Evolutionary conservation across 2,113 vertebrate species (phyloP).

Genomic region (Larimichthys crocea): DNA sequence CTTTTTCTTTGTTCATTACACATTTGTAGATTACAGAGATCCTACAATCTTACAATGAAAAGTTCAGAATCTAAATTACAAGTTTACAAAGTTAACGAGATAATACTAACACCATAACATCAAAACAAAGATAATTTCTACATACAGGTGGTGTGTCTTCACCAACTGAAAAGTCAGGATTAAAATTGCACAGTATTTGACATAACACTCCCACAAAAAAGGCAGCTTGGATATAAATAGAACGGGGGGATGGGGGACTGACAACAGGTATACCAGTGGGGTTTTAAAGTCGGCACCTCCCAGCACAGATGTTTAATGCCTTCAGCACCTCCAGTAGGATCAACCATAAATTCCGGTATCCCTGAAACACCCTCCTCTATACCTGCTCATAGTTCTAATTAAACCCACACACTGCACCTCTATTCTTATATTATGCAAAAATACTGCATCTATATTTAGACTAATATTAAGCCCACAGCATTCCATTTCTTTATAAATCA

Average conservation of each 20-base stretch:
- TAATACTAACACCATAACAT: neutral
- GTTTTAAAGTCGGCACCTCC: constrained; percentile 50
- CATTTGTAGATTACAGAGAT: neutral
- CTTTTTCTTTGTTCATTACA: neutral
- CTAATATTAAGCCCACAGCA: constrained; percentile 4
- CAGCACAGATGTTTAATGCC: constrained; percentile 60
- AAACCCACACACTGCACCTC: constrained; percentile 32
- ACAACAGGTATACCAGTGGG: constrained; percentile 48
- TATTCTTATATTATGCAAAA: constrained; percentile 13
- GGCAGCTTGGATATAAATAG: neutral
- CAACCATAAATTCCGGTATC: constrained; percentile 41
- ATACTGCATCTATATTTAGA: constrained; percentile 32
- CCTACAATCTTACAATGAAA: no score
- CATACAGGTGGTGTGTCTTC: neutral
- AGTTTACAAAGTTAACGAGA: neutral
- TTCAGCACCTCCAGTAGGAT: constrained; percentile 34
- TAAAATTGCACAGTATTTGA: constrained; percentile 9
- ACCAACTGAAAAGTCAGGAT: neutral
- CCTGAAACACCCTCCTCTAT: constrained; percentile 12
- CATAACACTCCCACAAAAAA: constrained; percentile 8
- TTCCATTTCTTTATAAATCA: constrained; percentile 6
- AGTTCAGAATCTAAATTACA: neutral
- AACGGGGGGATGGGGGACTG: constrained; percentile 16
- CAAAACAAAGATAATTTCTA: neutral
- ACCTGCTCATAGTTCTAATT: constrained; percentile 53